These are phyloP conservation scores for Picathartes gymnocephalus DNA, from an alignment of 2,113 vertebrate genomes.

Conservation along the genomic window DNA sequence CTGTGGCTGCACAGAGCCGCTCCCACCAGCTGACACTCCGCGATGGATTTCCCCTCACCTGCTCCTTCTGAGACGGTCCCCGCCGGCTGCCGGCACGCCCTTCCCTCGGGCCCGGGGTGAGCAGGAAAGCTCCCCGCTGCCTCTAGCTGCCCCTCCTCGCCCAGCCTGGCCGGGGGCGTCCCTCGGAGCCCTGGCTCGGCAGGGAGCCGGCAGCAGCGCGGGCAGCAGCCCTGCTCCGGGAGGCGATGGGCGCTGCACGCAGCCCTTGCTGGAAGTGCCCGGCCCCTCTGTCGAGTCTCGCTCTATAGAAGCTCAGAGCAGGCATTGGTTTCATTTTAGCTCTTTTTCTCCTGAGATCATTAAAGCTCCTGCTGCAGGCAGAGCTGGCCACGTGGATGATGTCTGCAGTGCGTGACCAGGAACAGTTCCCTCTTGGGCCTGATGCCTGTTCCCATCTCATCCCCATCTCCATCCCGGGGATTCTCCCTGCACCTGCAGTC, in stretches of 20 bases:
- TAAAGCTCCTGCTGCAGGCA: neutral
- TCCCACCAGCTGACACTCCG: neutral
- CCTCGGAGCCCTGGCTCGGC: rapidly evolving
- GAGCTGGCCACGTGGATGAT: neutral
- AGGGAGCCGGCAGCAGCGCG: neutral
- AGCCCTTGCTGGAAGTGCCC: rapidly evolving
- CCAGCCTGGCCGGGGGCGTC: too few species aligned
- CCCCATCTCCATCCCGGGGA: neutral
- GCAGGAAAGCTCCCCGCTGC: neutral
- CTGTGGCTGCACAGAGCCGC: conserved; percentile 41
- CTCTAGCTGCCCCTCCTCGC: too few species aligned
- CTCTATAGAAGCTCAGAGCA: neutral
- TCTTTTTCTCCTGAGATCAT: neutral
- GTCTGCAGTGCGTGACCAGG: neutral
- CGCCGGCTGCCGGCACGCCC: neutral
- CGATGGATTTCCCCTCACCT: neutral
- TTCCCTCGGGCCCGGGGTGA: rapidly evolving
- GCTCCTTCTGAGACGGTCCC: neutral
- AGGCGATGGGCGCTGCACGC: rapidly evolving
- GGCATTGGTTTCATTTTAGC: neutral
- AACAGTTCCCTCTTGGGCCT: neutral
- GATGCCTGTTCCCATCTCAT: neutral
- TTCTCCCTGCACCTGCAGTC: neutral
- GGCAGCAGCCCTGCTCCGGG: neutral
- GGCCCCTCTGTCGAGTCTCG: neutral